Conservation (phyloP, 1,140 invertebrate species). For the Drosophila guanche region DNA sequence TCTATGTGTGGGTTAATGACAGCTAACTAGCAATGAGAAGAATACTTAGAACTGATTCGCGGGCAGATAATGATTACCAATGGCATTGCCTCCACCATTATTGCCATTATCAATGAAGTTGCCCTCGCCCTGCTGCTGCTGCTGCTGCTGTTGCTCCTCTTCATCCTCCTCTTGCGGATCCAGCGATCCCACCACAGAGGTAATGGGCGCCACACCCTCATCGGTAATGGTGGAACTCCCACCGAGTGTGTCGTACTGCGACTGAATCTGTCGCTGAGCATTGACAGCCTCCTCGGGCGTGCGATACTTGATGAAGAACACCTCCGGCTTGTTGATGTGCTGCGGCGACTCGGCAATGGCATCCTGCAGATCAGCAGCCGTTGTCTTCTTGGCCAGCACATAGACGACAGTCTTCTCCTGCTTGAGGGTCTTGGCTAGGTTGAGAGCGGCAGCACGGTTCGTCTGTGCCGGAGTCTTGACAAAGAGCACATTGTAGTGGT, state of each 20-base stretch:
- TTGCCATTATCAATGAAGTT: slow-evolving; percentile 49
- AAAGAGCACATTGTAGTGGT: slow-evolving; percentile 90
- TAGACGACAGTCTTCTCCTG: slow-evolving; percentile 94
- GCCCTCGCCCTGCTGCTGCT: slow-evolving; percentile 32
- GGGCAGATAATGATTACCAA: slow-evolving; percentile 70
- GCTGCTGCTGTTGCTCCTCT: slow-evolving; percentile 57
- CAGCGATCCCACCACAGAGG: slow-evolving; percentile 76
- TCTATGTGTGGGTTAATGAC: slow-evolving; percentile 26
- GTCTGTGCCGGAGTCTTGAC: slow-evolving; percentile 91
- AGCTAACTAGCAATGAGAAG: slow-evolving; percentile 70
- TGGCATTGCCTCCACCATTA: slow-evolving; percentile 19
- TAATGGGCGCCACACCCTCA: slow-evolving; percentile 78
- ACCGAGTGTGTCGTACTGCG: slow-evolving; percentile 78
- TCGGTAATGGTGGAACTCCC: slow-evolving; percentile 77
- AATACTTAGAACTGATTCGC: slow-evolving; percentile 75
- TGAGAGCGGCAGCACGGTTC: slow-evolving; percentile 87
- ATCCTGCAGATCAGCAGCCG: slow-evolving; percentile 90
- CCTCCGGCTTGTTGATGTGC: slow-evolving; percentile 85
- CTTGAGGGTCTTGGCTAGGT: slow-evolving; percentile 87
- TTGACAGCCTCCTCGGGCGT: slow-evolving; percentile 86
- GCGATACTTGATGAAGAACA: slow-evolving; percentile 86
- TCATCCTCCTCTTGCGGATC: slow-evolving; percentile 75
- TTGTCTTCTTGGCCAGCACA: slow-evolving; percentile 91
- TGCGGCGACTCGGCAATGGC: slow-evolving; percentile 87
- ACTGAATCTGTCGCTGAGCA: slow-evolving; percentile 80